phyloP scores from a whole-genome alignment of 2,888 invertebrate genomes.

The Amitus sp. region DNA sequence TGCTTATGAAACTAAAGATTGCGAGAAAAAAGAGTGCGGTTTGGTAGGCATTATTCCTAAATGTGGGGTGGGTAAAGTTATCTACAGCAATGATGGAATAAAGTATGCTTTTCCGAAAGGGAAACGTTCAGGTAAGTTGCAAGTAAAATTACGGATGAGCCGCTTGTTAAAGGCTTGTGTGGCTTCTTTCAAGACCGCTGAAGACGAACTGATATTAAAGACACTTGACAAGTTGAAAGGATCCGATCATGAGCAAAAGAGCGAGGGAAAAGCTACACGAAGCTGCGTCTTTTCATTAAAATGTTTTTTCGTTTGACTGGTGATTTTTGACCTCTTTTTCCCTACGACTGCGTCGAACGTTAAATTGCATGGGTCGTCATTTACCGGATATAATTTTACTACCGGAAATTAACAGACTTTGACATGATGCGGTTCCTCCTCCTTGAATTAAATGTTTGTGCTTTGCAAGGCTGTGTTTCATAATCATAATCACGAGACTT shows the following conservation, averaged over 20 bases:
- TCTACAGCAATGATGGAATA: too few species aligned
- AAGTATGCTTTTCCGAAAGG: neutral
- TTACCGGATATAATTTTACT: constrained; percentile 53
- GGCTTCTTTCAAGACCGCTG: constrained; percentile 43
- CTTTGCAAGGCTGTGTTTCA: constrained; percentile 26
- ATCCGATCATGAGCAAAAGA: neutral
- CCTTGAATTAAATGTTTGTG: constrained; percentile 33
- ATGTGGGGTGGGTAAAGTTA: too few species aligned
- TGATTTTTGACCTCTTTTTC: constrained; percentile 36
- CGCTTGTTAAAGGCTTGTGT: constrained; percentile 6
- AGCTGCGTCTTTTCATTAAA: constrained; percentile 40
- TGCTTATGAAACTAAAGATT: too few species aligned
- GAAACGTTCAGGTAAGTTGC: constrained; percentile 1
- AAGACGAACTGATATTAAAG: constrained; percentile 7
- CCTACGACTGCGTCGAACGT: constrained; percentile 46
- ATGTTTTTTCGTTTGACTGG: constrained; percentile 45
- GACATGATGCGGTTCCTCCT: constrained; percentile 44
- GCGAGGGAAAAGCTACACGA: neutral
- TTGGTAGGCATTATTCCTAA: too few species aligned
- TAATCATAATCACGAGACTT: constrained; percentile 37
- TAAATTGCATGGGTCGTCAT: constrained; percentile 57
- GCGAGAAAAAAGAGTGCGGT: too few species aligned
- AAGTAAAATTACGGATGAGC: constrained; percentile 1
- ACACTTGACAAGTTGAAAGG: constrained; percentile 6
- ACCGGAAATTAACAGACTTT: constrained; percentile 56